A percentile compares a stretch with the other conserved stretches of the same genome.
phyloP scores from a whole-genome alignment of 2,797 vertebrate genomes.

The Novumbra hubbsi region DNA sequence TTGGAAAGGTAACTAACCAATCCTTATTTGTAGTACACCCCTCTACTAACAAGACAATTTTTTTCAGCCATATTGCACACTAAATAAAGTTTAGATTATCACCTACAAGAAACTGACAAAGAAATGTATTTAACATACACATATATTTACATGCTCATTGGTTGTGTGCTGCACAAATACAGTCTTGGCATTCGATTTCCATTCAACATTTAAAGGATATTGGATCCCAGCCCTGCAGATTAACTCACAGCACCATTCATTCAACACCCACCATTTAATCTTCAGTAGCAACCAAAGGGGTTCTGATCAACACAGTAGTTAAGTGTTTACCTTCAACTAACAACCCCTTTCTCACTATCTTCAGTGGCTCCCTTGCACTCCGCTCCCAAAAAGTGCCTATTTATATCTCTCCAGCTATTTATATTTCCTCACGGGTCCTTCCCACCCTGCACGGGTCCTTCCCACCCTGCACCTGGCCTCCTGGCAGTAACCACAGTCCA shows the following conservation, averaged over 20 bases:
- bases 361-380: conserved; percentile 49
- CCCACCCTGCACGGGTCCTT: conserved; percentile 45
- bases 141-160: neutral
- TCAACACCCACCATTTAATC: neutral
- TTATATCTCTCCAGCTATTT: conserved; percentile 66
- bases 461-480: conserved; percentile 57
- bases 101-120: neutral
- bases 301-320: neutral
- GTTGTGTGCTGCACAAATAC: neutral
- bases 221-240: too few species aligned
- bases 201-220: neutral
- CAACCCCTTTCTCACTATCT: conserved; percentile 44
- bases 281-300: neutral
- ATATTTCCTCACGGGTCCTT: conserved; percentile 64
- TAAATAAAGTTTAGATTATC: neutral
- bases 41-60: too few species aligned
- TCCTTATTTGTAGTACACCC: too few species aligned
- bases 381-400: conserved; percentile 59
- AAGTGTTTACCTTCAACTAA: conserved; percentile 68
- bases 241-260: neutral
- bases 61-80: neutral
- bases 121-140: neutral
- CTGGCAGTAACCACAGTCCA: conserved; percentile 38
- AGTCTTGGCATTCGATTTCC: neutral
- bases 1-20: too few species aligned